phyloP scores from a whole-genome alignment of 2,113 vertebrate species.

The Aplodontia rufa region DNA sequence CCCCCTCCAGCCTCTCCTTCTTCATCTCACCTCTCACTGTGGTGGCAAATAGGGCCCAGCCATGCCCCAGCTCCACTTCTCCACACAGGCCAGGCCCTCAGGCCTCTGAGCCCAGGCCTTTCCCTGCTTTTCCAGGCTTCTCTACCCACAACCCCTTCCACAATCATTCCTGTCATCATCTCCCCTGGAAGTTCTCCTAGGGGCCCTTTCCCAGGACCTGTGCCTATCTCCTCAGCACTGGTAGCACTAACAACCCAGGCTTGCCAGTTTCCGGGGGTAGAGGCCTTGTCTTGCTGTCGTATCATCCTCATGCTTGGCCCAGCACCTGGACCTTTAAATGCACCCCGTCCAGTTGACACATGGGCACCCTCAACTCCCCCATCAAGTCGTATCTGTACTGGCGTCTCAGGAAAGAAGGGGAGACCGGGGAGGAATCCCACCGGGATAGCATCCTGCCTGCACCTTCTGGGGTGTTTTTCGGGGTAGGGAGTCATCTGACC shows the following conservation, averaged over 20 bases:
- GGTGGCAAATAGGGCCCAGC: background rate
- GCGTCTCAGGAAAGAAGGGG: background rate
- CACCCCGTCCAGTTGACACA: background rate
- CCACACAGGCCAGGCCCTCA: background rate
- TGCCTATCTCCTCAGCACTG: background rate
- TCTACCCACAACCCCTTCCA: background rate
- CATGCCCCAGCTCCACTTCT: background rate
- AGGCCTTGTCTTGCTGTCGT: background rate
- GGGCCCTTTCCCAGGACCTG: background rate
- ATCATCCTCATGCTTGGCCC: background rate
- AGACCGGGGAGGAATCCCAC: background rate
- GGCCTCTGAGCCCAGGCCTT: background rate
- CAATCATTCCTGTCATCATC: background rate
- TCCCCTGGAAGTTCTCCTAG: background rate
- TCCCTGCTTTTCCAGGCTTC: background rate
- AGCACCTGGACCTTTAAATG: constrained; percentile 1
- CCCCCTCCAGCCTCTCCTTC: background rate
- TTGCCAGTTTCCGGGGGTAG: background rate
- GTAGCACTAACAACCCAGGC: background rate
- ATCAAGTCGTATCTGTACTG: background rate
- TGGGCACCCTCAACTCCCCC: background rate
- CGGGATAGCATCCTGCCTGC: background rate
- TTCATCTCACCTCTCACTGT: background rate
- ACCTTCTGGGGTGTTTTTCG: background rate
- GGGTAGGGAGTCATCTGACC: background rate